Base-by-base conservation (phyloP, 2,888 invertebrate genomes). In the Rapana venosa region DNA sequence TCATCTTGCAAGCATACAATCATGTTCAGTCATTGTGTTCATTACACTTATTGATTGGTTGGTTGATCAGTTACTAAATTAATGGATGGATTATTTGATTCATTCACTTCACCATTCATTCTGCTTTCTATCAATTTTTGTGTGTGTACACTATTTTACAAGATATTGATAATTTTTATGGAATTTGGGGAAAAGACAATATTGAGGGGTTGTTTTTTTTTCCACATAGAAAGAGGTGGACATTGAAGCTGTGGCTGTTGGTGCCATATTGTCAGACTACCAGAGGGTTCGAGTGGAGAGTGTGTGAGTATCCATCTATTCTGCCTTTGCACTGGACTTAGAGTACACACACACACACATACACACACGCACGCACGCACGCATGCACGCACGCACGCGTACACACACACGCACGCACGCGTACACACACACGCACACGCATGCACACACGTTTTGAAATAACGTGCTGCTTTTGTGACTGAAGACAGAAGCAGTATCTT, bases 261-360 rank as follows among this genome's bases (percentile, higher is more conserved):
- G 99, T 93, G 99, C 99, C 92, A 99, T 99, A 96, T 97, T 99
- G 94, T 99, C 99, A 91, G 98, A 99, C 97, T 99, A 99, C 97
- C 99, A 99, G 97, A 97, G 99, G 96, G 97, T 98, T 95, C 97
- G 99, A 95, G 99, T 99, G 92, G 99, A 99, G 97, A 98, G 98
- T 97, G 99, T 99, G 98, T 98, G 97, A 97, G 98, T 86, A 35
- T 35, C 4, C 11, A 36, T 8, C n/a, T 74, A 22, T 74, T 5
- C 17, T 22, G 26, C 1, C 8, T 47, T 47, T 47, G 47, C 8
- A 47, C 6, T 61, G 61, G 2, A 61, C 61, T 61, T 61, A 22
- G 2, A n/a, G 30, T 26, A 22, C n/a, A n/a, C n/a, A n/a, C 22
- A n/a, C 74, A 74, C n/a, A n/a, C 74, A 74, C 74, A 74, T 26